A percentile compares a stretch with the other conserved stretches of the same genome.
Conservation (phyloP, 2,113 vertebrate genomes). For the Brachypteracias leptosomus region DNA sequence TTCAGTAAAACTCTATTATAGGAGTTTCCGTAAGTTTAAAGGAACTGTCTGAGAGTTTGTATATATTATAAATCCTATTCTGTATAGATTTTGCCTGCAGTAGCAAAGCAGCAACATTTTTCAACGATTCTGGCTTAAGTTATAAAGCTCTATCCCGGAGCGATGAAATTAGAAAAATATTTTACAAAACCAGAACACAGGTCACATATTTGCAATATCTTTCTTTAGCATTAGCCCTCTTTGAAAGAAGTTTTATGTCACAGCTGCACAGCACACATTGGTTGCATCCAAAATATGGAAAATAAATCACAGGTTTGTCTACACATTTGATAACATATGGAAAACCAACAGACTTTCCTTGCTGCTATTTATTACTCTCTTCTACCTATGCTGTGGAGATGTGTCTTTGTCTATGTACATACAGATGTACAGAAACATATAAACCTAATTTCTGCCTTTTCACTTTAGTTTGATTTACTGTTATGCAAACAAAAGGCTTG, state of each 20-base stretch:
- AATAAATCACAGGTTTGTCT: slow-evolving; percentile 18
- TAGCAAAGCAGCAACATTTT: slow-evolving; percentile 44
- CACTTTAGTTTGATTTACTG: slow-evolving; percentile 55
- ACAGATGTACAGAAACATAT: background rate
- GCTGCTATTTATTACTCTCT: background rate
- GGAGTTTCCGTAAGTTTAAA: slow-evolving; percentile 64
- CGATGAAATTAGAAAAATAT: slow-evolving; percentile 33
- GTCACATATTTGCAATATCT: slow-evolving; percentile 6
- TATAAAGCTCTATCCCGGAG: slow-evolving; percentile 26
- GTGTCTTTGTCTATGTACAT: background rate
- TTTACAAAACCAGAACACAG: slow-evolving; percentile 23
- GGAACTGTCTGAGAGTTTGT: slow-evolving; percentile 58
- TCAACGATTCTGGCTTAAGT: slow-evolving; percentile 40
- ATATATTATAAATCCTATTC: slow-evolving; percentile 59
- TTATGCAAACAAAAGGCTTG: slow-evolving; percentile 41
- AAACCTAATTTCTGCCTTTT: slow-evolving; percentile 23
- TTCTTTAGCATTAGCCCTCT: background rate
- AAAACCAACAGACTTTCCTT: background rate
- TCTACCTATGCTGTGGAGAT: background rate
- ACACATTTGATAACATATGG: background rate
- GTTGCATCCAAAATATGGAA: slow-evolving; percentile 14
- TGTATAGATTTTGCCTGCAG: slow-evolving; percentile 44
- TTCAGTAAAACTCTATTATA: slow-evolving; percentile 56
- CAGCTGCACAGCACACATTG: slow-evolving; percentile 46
- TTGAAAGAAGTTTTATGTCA: slow-evolving; percentile 45